Conservation (phyloP, 2,888 invertebrate species). For the Tipula confusa region DNA sequence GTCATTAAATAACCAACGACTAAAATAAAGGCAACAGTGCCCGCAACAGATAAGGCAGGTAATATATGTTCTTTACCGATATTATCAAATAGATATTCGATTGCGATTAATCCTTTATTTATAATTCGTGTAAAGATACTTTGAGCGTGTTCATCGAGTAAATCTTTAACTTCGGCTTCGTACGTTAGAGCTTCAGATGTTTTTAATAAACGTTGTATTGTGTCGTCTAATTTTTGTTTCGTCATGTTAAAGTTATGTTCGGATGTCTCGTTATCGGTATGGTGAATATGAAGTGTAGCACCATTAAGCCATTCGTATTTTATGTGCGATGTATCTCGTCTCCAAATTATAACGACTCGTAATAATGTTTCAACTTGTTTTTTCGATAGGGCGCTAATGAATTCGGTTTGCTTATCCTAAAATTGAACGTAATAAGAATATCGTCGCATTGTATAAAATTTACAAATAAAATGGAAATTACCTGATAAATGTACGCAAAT, state of each 20-base stretch:
- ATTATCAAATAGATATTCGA: constrained; percentile 67
- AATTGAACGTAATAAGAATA: constrained; percentile 20
- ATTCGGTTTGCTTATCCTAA: constrained; percentile 63
- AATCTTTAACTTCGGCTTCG: constrained; percentile 74
- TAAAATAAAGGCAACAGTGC: constrained; percentile 72
- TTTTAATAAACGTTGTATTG: constrained; percentile 65
- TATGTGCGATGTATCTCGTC: constrained; percentile 76
- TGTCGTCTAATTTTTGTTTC: constrained; percentile 64
- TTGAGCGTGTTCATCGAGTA: constrained; percentile 73
- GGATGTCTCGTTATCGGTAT: constrained; percentile 46
- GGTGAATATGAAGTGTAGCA: constrained; percentile 42
- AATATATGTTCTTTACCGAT: constrained; percentile 72
- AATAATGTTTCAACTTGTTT: constrained; percentile 64
- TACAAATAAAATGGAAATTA: constrained; percentile 47
- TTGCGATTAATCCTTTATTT: constrained; percentile 60
- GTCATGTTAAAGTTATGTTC: constrained; percentile 63
- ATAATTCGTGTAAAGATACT: constrained; percentile 67
- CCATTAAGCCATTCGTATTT: constrained; percentile 81
- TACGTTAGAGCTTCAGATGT: constrained; percentile 71
- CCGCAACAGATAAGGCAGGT: constrained; percentile 71
- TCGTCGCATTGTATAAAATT: background rate
- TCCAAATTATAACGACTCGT: constrained; percentile 85
- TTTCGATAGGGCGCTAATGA: constrained; percentile 59
- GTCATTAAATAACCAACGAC: constrained; percentile 81
- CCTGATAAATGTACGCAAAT: constrained; percentile 85